Base-by-base conservation (phyloP, 1,140 invertebrate genomes). In the Tetraneura akinire region DNA sequence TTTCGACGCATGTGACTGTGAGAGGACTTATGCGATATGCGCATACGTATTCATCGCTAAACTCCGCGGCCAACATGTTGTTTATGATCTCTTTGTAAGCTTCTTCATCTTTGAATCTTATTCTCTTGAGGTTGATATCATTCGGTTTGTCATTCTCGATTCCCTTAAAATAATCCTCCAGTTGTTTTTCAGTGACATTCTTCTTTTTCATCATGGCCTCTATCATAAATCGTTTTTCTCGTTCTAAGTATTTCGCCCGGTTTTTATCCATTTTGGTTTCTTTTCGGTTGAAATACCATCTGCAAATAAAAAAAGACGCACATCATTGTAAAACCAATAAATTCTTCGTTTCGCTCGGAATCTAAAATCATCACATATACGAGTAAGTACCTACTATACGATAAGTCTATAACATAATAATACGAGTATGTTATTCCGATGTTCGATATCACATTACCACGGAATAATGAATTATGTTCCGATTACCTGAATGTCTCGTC, bases 171-270 rank as follows among this genome's bases (percentile, higher is more conserved):
- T 42, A 78, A 16, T 78, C 74, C 26, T 47, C 21, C 23, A 78
- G 62, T 13, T 62, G 55, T 26, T 62, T 60, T 62, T 78, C 6
- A 29, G 42, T 21, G 37, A 78, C n/a, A 13, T 78, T 78, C 8
- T 78, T 78, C 60, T 78, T 78, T 26, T 78, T 60, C 74, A 78
- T 78, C 55, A 78, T 45, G 3, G 21, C 18, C 8, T 78, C 32
- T 18, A 78, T 23, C 32, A 60, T 60, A 29, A 62, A 11, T 11
- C 3, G 55, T 3, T 23, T 21, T 62, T 78, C 53, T 0, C 55
- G 55, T 42, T 42, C 21, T 16, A 47, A 18, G 16, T 42, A 60
- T 62, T 57, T 57, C 10, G 47, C 37, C 29, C 14, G n/a, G 2
- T 29, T 78, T 78, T 76, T 76, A 14, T n/a, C 32, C 5, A 57